A percentile compares a stretch with the other conserved stretches of the same genome.
These are phyloP conservation scores for Leucoptera coffeella DNA, from an alignment of 2,888 invertebrate genomes.

Conservation along the genomic window DNA sequence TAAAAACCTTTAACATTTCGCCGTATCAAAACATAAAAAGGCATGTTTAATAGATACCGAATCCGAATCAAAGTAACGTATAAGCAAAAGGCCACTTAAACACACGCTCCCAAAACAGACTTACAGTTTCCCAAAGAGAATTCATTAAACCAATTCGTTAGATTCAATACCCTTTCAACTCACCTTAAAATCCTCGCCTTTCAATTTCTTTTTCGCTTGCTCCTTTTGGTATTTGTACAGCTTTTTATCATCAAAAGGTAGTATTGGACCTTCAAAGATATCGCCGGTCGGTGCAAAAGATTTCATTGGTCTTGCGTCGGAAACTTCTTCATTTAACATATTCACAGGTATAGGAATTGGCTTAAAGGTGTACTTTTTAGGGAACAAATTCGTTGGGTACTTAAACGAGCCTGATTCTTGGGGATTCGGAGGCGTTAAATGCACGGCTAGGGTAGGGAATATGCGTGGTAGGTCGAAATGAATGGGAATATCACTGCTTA, in stretches of 20 bases:
- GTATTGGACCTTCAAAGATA: conserved; percentile 10
- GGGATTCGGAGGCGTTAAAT: conserved; percentile 19
- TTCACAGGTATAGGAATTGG: conserved; percentile 33
- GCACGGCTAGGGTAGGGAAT: conserved; percentile 19
- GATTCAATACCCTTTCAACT: too few relatives aligned
- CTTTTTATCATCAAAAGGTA: conserved; percentile 23
- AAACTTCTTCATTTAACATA: conserved; percentile 26
- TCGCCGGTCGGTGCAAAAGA: conserved; percentile 23
- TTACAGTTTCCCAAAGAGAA: too few relatives aligned
- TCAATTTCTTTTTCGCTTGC: conserved; percentile 5
- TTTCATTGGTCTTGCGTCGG: conserved; percentile 34
- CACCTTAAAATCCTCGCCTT: conserved; percentile 7
- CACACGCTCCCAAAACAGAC: too few relatives aligned
- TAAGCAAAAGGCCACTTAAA: too few relatives aligned
- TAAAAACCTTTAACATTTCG: too few relatives aligned
- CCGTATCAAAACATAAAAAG: too few relatives aligned
- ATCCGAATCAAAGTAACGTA: too few relatives aligned
- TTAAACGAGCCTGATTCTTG: conserved; percentile 27
- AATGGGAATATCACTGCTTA: conserved; percentile 7
- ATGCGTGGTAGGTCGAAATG: conserved; percentile 12
- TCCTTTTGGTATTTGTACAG: conserved; percentile 15
- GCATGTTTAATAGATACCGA: too few relatives aligned
- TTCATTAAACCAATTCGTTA: too few relatives aligned
- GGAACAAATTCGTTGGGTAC: conserved; percentile 45
- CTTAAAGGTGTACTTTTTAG: conserved; percentile 53